Evolutionary conservation across 1,140 invertebrate species (phyloP), one percentile per base, ranked within the genome.

Genomic region (Bombus confusus): DNA sequence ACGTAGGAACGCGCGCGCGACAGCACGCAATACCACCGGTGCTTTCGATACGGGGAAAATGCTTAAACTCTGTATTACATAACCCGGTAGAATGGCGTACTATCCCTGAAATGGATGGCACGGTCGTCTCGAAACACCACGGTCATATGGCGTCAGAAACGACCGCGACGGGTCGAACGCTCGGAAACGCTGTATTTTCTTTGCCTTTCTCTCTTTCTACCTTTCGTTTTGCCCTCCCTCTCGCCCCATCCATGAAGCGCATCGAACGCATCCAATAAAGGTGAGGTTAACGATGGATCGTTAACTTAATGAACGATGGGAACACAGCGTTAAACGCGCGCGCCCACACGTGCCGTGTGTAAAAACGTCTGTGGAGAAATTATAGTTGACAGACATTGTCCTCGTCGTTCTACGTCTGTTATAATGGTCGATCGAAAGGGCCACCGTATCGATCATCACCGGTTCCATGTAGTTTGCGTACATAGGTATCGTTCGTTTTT

Each of bases 281-380:
- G 91, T 93, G 86, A 92, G 91, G 86, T 93, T 93, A 93, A 93
- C 90, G 92, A 93, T 88, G 88, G 90, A 92, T 93, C 93, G 91
- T 94, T 94, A 93, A 93, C 90, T 93, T 93, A 93, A 93, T 93
- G 93, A 93, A 93, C 92, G 92, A 93, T 91, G 87, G 87, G 85
- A 90, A 91, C 91, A 92, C 83, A 89, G 87, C 86, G 90, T 92
- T 91, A 89, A 91, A 92, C 91, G 80, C 83, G 83, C 74, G 80
- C 83, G 73, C 80, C 76, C 76, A 88, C 83, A 93, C 89, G 84
- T 87, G 80, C 59, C 71, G 57, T 13, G 79, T 83, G 88, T 87
- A 91, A 90, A 89, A 91, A 83, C 71, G 82, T 75, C 83, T 71
- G 75, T 82, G 83, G 73, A 90, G 86, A 86, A 91, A 86, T 88